phyloP scores from a whole-genome alignment of 2,113 vertebrate species.

The Pseudopodoces humilis region DNA sequence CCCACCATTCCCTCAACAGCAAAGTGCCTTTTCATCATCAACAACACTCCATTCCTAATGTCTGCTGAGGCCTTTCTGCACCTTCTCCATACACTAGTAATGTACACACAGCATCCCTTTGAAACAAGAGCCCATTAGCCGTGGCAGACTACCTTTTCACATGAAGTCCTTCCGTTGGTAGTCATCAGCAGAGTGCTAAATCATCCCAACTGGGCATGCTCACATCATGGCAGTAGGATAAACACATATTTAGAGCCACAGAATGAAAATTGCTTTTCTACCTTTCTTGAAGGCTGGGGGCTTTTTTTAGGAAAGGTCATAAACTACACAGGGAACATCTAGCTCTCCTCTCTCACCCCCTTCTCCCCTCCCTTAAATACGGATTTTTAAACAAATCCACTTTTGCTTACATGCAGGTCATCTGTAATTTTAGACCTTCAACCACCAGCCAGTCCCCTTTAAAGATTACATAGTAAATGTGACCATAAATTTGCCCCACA shows the following conservation, averaged over 20 bases:
- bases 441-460: constrained; percentile 41
- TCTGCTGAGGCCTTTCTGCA: constrained; percentile 79
- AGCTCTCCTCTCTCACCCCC: neutral
- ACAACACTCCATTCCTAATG: constrained; percentile 83
- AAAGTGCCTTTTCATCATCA: constrained; percentile 86
- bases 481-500: constrained; percentile 49
- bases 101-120: constrained; percentile 80
- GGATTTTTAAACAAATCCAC: constrained; percentile 44
- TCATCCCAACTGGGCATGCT: constrained; percentile 77
- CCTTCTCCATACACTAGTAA: constrained; percentile 78
- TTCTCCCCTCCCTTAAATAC: neutral
- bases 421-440: constrained; percentile 67
- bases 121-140: constrained; percentile 82
- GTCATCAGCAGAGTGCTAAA: constrained; percentile 75
- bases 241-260: constrained; percentile 71
- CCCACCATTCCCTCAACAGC: constrained; percentile 79
- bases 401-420: constrained; percentile 52
- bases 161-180: constrained; percentile 76
- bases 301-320: constrained; percentile 25
- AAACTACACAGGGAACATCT: constrained; percentile 27
- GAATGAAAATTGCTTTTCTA: constrained; percentile 71
- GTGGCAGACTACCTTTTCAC: constrained; percentile 79
- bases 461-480: constrained; percentile 28
- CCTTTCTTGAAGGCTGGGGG: neutral
- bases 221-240: constrained; percentile 56